These are phyloP conservation scores for Pollenia labialis DNA, from an alignment of 2,888 invertebrate species.

Conservation along the genomic window DNA sequence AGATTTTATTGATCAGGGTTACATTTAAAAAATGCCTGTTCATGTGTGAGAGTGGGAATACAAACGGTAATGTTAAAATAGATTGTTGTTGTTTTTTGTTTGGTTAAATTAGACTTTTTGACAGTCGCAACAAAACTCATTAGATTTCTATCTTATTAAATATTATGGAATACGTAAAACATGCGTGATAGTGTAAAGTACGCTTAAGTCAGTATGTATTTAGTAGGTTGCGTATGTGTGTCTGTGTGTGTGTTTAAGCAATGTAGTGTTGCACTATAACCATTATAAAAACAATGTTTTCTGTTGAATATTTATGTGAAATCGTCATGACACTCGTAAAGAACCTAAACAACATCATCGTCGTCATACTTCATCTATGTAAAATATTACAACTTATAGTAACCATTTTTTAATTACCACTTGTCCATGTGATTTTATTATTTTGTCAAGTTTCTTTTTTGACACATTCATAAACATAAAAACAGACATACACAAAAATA, in stretches of 20 bases:
- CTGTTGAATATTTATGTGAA: conserved; percentile 11
- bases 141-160: too few relatives aligned
- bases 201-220: too few relatives aligned
- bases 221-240: too few relatives aligned
- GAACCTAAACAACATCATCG: conserved; percentile 41
- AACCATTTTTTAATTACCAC: conserved; percentile 73
- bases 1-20: too few relatives aligned
- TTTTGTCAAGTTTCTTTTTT: conserved; percentile 68
- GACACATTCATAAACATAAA: conserved; percentile 36
- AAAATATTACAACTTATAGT: conserved; percentile 63
- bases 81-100: too few relatives aligned
- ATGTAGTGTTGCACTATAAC: conserved; percentile 39
- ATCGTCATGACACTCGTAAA: conserved; percentile 40
- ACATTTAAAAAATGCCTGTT: too few relatives aligned
- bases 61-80: too few relatives aligned
- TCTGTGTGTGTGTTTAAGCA: conserved; percentile 21
- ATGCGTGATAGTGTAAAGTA: too few relatives aligned
- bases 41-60: too few relatives aligned
- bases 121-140: too few relatives aligned
- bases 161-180: too few relatives aligned
- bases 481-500: neutral
- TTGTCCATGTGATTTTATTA: conserved; percentile 73
- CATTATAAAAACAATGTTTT: conserved; percentile 60
- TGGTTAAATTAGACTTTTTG: too few relatives aligned
- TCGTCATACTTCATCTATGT: conserved; percentile 53